Evolutionary conservation across 2,888 invertebrate species (phyloP).

Genomic region (Parascotia fuliginaria): DNA sequence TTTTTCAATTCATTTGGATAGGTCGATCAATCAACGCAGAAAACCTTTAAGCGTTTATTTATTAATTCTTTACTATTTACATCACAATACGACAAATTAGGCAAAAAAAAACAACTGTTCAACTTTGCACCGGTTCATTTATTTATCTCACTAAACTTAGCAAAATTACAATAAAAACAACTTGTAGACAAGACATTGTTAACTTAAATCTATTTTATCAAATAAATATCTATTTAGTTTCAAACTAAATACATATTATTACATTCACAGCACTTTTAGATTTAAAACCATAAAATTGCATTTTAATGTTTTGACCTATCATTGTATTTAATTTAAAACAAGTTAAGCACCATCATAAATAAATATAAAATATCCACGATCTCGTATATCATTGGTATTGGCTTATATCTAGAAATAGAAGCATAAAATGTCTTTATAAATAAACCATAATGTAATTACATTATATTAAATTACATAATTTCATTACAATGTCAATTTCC

Average conservation of each 20-base stretch:
- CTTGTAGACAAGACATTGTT: constrained; percentile 39
- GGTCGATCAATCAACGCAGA: no score
- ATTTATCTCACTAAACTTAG: constrained; percentile 33
- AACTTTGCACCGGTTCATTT: constrained; percentile 33
- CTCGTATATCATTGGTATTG: constrained; percentile 18
- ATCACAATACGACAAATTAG: no score
- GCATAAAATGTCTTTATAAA: constrained; percentile 12
- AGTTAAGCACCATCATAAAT: constrained; percentile 26
- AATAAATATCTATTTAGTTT: constrained; percentile 20
- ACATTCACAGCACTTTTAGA: constrained; percentile 29
- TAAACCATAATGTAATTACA: constrained; percentile 19
- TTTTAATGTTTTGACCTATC: neutral
- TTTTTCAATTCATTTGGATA: no score
- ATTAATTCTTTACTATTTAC: no score
- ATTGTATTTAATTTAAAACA: constrained; percentile 11
- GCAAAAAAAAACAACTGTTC: neutral
- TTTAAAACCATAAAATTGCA: neutral
- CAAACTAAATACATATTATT: constrained; percentile 21
- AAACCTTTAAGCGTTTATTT: no score
- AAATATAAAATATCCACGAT: constrained; percentile 20
- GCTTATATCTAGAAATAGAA: constrained; percentile 7
- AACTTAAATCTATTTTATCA: constrained; percentile 30
- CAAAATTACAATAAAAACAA: constrained; percentile 42
- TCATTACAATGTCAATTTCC: constrained; percentile 11
- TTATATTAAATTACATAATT: constrained; percentile 13